Conservation (phyloP, 37 sponge, comb jelly and placozoan genomes). For the Bolinopsis microptera region DNA sequence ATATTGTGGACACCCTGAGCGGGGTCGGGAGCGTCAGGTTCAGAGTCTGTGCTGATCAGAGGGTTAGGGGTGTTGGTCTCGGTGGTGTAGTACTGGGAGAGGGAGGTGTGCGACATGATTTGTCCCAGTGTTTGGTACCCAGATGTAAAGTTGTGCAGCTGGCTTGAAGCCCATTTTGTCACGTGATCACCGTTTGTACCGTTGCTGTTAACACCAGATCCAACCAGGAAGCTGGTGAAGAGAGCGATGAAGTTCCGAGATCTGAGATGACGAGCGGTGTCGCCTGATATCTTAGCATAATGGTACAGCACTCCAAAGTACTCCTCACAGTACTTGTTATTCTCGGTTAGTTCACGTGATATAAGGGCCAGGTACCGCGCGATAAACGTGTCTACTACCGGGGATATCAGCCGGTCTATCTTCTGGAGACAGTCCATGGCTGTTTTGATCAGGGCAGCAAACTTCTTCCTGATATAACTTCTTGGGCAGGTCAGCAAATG, state of each 20-base stretch:
- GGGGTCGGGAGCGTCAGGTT: neutral
- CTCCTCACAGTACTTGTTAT: slow-evolving; percentile 48
- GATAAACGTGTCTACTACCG: slow-evolving; percentile 7
- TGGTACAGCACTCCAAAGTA: slow-evolving; percentile 35
- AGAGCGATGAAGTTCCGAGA: neutral
- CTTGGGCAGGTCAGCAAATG: slow-evolving; percentile 12
- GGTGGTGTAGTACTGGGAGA: neutral
- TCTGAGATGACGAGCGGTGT: neutral
- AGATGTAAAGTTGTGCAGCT: slow-evolving; percentile 27
- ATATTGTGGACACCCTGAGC: slow-evolving; percentile 11
- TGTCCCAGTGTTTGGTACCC: slow-evolving; percentile 26
- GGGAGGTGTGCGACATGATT: slow-evolving; percentile 6
- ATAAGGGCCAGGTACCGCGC: slow-evolving; percentile 27
- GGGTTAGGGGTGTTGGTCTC: slow-evolving; percentile 18
- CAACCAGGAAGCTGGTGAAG: slow-evolving; percentile 21
- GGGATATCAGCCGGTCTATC: neutral
- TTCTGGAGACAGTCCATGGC: slow-evolving; percentile 20
- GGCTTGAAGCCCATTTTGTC: slow-evolving; percentile 37
- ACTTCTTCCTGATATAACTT: slow-evolving; percentile 38
- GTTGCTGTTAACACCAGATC: neutral
- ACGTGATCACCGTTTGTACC: neutral
- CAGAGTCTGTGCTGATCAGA: neutral
- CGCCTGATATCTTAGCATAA: neutral
- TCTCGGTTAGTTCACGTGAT: slow-evolving; percentile 33
- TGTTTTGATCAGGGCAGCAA: slow-evolving; percentile 25